phyloP scores from a whole-genome alignment of 2,888 invertebrate genomes.

The Odontocerum albicorne region DNA sequence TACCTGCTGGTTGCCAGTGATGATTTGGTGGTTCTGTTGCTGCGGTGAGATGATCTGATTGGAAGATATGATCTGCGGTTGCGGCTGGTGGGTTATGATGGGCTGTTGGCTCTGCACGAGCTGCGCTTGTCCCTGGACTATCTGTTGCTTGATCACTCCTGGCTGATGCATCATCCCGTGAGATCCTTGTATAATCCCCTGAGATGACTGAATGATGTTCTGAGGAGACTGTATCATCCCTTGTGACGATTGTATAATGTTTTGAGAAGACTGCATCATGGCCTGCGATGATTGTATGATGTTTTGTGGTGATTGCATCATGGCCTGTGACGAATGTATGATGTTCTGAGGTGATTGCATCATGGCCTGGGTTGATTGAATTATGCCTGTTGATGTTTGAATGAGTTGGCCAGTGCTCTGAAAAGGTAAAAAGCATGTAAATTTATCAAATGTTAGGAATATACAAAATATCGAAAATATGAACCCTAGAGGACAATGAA shows the following conservation, averaged over 20 bases:
- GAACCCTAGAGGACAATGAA: no score
- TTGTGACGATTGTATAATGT: constrained; percentile 20
- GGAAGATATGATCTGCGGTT: constrained; percentile 52
- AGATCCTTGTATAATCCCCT: constrained; percentile 43
- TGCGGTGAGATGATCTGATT: constrained; percentile 37
- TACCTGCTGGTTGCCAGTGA: constrained; percentile 36
- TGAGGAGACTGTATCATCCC: constrained; percentile 56
- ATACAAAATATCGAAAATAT: not conserved
- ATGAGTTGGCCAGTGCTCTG: constrained; percentile 21
- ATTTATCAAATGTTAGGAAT: not conserved
- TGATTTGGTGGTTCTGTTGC: constrained; percentile 40
- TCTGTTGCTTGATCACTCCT: constrained; percentile 33
- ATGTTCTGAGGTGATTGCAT: constrained; percentile 36
- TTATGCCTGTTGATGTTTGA: constrained; percentile 44
- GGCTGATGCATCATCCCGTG: constrained; percentile 24
- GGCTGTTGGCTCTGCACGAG: constrained; percentile 55
- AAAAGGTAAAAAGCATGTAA: constrained; percentile 4
- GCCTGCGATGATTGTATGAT: constrained; percentile 52
- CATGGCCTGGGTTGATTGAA: constrained; percentile 49
- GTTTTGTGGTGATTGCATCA: constrained; percentile 54
- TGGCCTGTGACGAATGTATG: constrained; percentile 40
- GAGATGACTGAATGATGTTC: constrained; percentile 50
- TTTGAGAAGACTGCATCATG: constrained; percentile 39
- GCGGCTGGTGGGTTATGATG: constrained; percentile 54
- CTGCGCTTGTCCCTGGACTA: constrained; percentile 41